Evolutionary conservation across 2,113 vertebrate genomes (phyloP), one percentile per base, ranked within the genome.

Genomic region (Rhinichthys klamathensis): DNA sequence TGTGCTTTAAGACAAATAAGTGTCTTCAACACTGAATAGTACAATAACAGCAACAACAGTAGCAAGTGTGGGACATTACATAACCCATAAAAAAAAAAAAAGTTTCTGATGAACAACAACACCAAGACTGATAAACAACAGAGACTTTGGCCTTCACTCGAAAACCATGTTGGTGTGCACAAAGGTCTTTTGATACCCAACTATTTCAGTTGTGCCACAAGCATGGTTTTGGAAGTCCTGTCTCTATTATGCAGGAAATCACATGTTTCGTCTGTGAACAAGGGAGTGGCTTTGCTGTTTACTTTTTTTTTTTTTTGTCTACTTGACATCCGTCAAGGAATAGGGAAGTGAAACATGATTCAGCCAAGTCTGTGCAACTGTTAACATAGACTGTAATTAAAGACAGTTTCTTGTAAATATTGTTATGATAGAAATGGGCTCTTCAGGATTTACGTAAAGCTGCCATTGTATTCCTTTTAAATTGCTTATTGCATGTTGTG

Each of bases 311-410:
- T 85, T 81, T 83, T 79, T 58, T 58, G 74, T 60, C 38, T 77
- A 41, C 49, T 84, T 72, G 38, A 84, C 56, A 61, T 74, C 21
- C 6, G 27, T 30, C 3, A 35, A 49, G 12, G 23, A 87, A 84
- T 86, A 73, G 56, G 73, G 86, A 89, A 89, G 63, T 82, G 84
- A 86, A 88, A 89, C 56, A 21, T 70, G 82, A 84, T 60, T 84
- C 82, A 88, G 70, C 51, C 38, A 46, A 61, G 21, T 83, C 11
- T 60, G 25, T 54, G 25, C 3, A 21, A 46, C 75, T 86, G 27
- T 88, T 35, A 61, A 8, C 61, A 35, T 54, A 54, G 32, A n/a
- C 11, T 32, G 49, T 56, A 74, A 30, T 72, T 72, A 35, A 12
- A 32, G 16, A 61, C 35, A 18, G n/a, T 82, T 78, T 81, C 63